phyloP scores from a whole-genome alignment of 2,797 vertebrate genomes.

The Cottoperca gobio region DNA sequence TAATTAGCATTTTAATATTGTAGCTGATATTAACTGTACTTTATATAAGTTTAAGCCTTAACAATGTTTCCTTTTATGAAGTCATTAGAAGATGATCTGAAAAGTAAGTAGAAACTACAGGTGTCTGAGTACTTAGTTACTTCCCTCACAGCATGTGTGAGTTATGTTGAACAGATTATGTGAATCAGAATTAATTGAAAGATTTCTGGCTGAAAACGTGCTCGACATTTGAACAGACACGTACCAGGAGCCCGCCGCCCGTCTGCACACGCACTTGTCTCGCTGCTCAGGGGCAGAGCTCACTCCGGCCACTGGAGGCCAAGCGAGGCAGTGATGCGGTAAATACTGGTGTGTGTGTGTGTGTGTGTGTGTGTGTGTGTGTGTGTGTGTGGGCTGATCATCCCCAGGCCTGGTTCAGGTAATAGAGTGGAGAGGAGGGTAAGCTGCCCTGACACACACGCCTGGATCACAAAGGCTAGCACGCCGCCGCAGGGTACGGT shows the following conservation, averaged over 20 bases:
- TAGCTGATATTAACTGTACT: background rate
- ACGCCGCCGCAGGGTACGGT: conserved; percentile 48
- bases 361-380: conserved; percentile 47
- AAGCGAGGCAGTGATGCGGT: conserved; percentile 76
- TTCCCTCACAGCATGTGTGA: background rate
- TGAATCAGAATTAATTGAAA: conserved; percentile 5
- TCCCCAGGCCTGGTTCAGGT: conserved; percentile 79
- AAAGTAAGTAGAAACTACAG: too few relatives aligned
- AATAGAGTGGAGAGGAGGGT: conserved; percentile 78
- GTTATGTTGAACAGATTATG: background rate
- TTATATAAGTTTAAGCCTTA: background rate
- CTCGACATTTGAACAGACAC: conserved; percentile 33
- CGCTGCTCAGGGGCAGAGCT: conserved; percentile 62
- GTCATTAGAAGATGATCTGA: background rate
- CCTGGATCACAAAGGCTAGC: conserved; percentile 76
- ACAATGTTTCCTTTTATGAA: background rate
- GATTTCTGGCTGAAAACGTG: background rate
- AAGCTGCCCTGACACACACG: conserved; percentile 75
- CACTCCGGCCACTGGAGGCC: conserved; percentile 73
- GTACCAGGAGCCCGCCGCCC: conserved; percentile 30
- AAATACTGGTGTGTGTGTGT: conserved; percentile 61
- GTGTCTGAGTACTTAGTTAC: background rate
- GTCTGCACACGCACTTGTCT: conserved; percentile 54
- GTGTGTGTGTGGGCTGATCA: conserved; percentile 71
- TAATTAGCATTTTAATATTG: background rate